Evolutionary conservation across 2,888 invertebrate species (phyloP).

Genomic region (Altica lythri): DNA sequence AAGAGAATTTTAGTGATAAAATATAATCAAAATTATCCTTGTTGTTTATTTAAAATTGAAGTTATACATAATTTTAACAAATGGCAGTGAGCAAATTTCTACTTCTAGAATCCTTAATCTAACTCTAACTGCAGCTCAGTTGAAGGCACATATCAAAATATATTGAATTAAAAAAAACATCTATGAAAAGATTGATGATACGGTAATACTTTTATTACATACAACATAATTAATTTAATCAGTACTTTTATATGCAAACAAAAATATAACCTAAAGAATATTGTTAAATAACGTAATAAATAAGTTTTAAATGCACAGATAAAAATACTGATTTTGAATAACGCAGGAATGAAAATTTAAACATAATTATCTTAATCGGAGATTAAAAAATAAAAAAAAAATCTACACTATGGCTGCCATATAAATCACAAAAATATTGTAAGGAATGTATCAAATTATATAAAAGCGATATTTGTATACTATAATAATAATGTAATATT

Average conservation of each 20-base stretch:
- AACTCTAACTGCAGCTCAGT: constrained; percentile 30
- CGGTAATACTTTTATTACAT: constrained; percentile 25
- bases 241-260: constrained; percentile 27
- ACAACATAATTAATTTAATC: constrained; percentile 26
- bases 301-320: constrained; percentile 18
- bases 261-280: constrained; percentile 11
- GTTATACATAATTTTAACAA: constrained; percentile 31
- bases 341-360: constrained; percentile 23
- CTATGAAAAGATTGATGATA: constrained; percentile 13
- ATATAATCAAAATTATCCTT: not conserved
- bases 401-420: constrained; percentile 43
- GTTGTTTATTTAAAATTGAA: constrained; percentile 28
- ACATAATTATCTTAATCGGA: constrained; percentile 11
- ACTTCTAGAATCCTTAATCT: constrained; percentile 32
- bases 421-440: constrained; percentile 43
- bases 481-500: constrained; percentile 20
- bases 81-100: constrained; percentile 41
- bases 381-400: constrained; percentile 24
- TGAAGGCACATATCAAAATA: constrained; percentile 36
- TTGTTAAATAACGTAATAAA: constrained; percentile 6
- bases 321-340: constrained; percentile 27
- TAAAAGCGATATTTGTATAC: constrained; percentile 23
- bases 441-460: constrained; percentile 44
- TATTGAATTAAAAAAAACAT: constrained; percentile 17
- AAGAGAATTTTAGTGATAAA: too few relatives aligned